Base-by-base conservation (phyloP, 2,113 vertebrate genomes). In the Eleginops maclovinus region DNA sequence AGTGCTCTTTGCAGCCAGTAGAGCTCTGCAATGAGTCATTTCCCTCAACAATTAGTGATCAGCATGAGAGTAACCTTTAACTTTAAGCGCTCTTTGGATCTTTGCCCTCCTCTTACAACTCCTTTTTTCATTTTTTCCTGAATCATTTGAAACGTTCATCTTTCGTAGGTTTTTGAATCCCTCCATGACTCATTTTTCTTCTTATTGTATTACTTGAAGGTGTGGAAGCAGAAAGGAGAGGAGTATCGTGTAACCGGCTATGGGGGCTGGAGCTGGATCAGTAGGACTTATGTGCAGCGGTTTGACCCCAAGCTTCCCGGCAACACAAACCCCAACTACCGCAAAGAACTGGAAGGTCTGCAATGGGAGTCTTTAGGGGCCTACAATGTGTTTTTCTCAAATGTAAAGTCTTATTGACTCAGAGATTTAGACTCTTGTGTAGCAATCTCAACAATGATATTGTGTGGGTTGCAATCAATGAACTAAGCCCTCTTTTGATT, bases 151-250 rank as follows among this genome's bases (percentile, higher is more conserved):
- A 58, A 40, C 7, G n/a, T 54, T 70, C 41, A 59, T 21, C 9
- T 44, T 9, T 51, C 40, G n/a, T 49, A 36, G 28, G 8, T 46
- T 31, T 75, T 21, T 65, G 50, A 17, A 51, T 75, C 12, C 11
- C 9, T 28, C 1, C 36, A 54, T 41, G 11, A 9, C 24, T 81
- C 15, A 63, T 26, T 50, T 0, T 0, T 19, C 19, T 15, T 64
- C 31, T 50, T 76, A 59, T 66, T 55, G 55, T 83, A 6, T 58
- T 24, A 12, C 72, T 24, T 76, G 10, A 81, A 99, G 98, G 98
- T 99, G 86, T 99, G 98, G 98, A 99, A 99, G 87, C 98, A 99
- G 89, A 99, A 99, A 91, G 98, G 98, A 75, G 98, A 99, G 77
- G 98, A 99, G 85, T 99, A 99, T 77, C 95, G 98, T 72, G 97